A percentile compares a stretch with the other conserved stretches of the same genome.
Conservation (phyloP, 1,140 invertebrate genomes). For the Parasteatoda tepidariorum region DNA sequence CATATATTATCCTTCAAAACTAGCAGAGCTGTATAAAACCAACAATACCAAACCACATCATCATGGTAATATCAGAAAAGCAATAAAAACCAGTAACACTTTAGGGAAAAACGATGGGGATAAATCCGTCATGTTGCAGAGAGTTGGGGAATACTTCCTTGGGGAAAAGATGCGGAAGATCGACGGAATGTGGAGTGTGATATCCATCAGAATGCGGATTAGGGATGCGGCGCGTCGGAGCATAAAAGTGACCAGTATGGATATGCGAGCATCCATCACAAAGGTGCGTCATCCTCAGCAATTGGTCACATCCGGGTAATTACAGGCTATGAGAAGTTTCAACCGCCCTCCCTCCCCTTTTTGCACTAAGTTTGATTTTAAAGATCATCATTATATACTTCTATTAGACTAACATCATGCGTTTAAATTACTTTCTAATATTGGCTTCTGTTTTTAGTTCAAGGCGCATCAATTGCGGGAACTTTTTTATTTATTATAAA, state of each 20-base stretch:
- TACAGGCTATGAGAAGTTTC: not conserved
- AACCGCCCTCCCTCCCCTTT: not conserved
- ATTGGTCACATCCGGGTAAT: not conserved
- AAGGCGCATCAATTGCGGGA: no score
- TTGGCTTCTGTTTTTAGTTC: no score
- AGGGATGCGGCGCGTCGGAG: constrained; percentile 33
- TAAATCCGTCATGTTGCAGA: not conserved
- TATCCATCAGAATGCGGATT: constrained; percentile 56
- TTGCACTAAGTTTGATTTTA: no score
- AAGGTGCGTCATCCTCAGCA: constrained; percentile 40
- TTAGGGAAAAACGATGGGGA: no score
- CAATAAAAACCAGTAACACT: not conserved
- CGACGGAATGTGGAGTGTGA: not conserved
- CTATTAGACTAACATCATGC: no score
- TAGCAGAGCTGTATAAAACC: no score
- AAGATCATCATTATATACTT: no score
- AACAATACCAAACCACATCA: no score
- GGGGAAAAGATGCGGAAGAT: not conserved
- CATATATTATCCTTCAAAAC: no score
- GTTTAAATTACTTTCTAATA: no score
- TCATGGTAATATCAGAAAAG: no score
- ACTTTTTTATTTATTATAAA: no score
- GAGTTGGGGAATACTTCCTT: not conserved
- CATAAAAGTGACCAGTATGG: constrained; percentile 54
- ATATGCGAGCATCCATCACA: constrained; percentile 12